These are phyloP conservation scores for Acrocephalus scirpaceus DNA, from an alignment of 2,797 vertebrate species.

Conservation along the genomic window DNA sequence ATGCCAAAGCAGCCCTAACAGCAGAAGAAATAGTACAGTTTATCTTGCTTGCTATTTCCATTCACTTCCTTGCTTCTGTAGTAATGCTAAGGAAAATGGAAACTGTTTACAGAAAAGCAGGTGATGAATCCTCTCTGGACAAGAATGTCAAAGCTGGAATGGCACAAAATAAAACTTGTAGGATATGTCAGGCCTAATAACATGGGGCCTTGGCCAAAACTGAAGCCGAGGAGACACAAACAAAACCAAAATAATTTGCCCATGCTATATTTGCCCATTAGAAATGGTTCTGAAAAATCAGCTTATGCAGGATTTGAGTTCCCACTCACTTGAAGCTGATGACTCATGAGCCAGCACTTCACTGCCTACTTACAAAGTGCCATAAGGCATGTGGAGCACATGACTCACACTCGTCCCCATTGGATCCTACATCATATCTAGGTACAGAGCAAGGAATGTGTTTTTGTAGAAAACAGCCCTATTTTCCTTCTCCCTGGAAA, in stretches of 20 bases:
- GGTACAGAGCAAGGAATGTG: background rate
- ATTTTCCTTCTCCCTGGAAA: background rate
- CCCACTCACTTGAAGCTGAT: conserved; percentile 41
- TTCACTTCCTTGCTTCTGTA: background rate
- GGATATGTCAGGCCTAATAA: background rate
- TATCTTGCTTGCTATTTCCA: background rate
- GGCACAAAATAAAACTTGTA: background rate
- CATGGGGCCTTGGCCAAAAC: background rate
- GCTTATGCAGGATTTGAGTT: conserved; percentile 11
- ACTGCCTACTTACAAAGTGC: background rate
- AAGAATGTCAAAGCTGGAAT: background rate
- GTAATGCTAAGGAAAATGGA: background rate
- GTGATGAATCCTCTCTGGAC: background rate
- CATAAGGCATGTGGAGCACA: background rate
- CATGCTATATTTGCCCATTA: background rate
- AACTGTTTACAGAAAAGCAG: background rate
- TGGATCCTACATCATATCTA: background rate
- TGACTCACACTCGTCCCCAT: background rate
- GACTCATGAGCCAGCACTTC: conserved; percentile 24
- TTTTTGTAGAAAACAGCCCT: background rate
- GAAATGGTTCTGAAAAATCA: conserved; percentile 28
- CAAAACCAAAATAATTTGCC: background rate
- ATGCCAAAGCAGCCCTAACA: background rate
- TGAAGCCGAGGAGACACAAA: background rate
- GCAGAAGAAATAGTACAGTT: background rate